These are phyloP conservation scores for Umimayanthus chanpuru DNA, from an alignment of 92 coral and sea anemone species.

Conservation along the genomic window DNA sequence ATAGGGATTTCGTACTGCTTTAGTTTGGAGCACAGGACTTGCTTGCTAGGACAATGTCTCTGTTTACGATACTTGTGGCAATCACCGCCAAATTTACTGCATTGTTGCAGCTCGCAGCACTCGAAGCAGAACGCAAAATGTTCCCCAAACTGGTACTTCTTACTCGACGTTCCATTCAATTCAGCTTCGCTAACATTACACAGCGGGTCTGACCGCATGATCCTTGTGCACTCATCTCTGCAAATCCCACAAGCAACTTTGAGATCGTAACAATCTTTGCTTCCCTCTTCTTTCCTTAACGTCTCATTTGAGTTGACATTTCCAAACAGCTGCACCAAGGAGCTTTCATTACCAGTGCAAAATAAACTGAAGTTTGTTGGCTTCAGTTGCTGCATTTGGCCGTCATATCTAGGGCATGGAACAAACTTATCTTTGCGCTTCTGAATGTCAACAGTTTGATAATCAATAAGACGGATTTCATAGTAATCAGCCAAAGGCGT, in stretches of 20 bases:
- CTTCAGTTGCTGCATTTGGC: background rate
- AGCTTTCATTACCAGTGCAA: constrained; percentile 67
- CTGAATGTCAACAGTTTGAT: constrained; percentile 49
- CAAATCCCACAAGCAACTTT: constrained; percentile 59
- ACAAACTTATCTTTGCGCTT: constrained; percentile 38
- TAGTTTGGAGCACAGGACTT: constrained; percentile 59
- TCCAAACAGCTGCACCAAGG: constrained; percentile 65
- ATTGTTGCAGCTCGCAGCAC: constrained; percentile 68
- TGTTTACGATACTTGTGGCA: constrained; percentile 60
- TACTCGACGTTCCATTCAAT: background rate
- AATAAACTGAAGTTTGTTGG: constrained; percentile 36
- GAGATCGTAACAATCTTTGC: constrained; percentile 43
- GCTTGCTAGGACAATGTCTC: constrained; percentile 48
- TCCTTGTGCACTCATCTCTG: constrained; percentile 56
- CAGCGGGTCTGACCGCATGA: constrained; percentile 47
- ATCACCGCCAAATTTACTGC: constrained; percentile 59
- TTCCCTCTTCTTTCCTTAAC: constrained; percentile 59
- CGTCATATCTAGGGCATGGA: constrained; percentile 67
- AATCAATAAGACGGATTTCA: constrained; percentile 35
- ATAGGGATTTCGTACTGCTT: constrained; percentile 60
- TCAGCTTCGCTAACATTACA: constrained; percentile 53
- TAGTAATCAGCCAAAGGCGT: constrained; percentile 73
- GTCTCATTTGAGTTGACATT: constrained; percentile 32
- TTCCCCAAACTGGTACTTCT: constrained; percentile 63
- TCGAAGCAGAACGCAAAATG: constrained; percentile 77